Percentiles rank a stretch among this genome's conserved stretches.
These are phyloP conservation scores for Brassicogethes aeneus DNA, from an alignment of 2,888 invertebrate species.

Conservation along the genomic window DNA sequence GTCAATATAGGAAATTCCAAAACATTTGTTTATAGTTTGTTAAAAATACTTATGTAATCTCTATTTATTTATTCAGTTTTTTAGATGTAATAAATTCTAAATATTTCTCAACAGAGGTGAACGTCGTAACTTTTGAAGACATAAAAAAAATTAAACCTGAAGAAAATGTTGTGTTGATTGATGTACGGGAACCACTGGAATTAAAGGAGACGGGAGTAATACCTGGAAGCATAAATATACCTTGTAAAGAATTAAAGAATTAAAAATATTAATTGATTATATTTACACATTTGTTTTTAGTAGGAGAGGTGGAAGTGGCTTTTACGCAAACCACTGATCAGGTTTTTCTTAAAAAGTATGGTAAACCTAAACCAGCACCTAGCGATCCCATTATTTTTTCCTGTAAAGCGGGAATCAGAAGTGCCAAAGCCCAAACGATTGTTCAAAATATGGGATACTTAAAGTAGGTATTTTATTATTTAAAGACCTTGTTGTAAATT, in stretches of 20 bases:
- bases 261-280: constrained; percentile 4
- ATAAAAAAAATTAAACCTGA: constrained; percentile 42
- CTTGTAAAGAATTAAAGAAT: constrained; percentile 46
- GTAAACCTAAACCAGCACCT: neutral
- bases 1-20: constrained; percentile 5
- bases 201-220: constrained; percentile 59
- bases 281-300: neutral
- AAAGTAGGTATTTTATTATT: constrained; percentile 42
- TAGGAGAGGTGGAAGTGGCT: constrained; percentile 25
- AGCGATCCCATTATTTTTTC: constrained; percentile 45
- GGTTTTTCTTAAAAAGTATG: neutral
- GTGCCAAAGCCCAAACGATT: constrained; percentile 51
- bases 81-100: constrained; percentile 2
- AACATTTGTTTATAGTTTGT: constrained; percentile 4
- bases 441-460: constrained; percentile 50
- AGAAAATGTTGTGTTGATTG: constrained; percentile 52
- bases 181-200: constrained; percentile 69
- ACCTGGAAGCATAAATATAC: constrained; percentile 68
- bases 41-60: too few species aligned
- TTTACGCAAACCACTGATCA: neutral
- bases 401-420: constrained; percentile 60
- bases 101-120: constrained; percentile 1
- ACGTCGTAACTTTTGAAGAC: constrained; percentile 35
- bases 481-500: neutral
- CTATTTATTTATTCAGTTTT: too few species aligned